phyloP scores from a whole-genome alignment of 1,140 invertebrate genomes.

The Telenomus remus region DNA sequence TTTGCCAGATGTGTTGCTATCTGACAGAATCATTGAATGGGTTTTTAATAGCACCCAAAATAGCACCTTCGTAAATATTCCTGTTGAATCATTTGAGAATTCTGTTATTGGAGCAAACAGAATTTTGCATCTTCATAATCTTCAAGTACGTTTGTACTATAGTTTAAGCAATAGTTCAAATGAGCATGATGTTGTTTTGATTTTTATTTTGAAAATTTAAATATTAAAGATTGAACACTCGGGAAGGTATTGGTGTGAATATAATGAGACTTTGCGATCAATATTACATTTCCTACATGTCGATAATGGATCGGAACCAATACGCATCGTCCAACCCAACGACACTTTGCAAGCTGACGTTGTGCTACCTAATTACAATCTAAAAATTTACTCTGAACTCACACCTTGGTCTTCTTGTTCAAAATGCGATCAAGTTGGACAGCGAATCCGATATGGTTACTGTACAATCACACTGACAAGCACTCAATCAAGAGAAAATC shows the following conservation, averaged over 20 bases:
- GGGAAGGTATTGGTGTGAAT: constrained; percentile 75
- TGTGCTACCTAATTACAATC: constrained; percentile 62
- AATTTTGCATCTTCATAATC: constrained; percentile 73
- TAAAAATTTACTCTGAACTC: constrained; percentile 76
- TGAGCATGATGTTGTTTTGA: no score
- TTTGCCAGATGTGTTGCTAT: constrained; percentile 54
- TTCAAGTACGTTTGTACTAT: constrained; percentile 59
- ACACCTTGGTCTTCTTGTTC: constrained; percentile 80
- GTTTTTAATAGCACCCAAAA: constrained; percentile 64
- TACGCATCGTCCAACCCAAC: constrained; percentile 60
- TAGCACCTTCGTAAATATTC: constrained; percentile 49
- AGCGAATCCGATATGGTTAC: constrained; percentile 75
- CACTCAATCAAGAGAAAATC: neutral
- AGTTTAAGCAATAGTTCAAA: neutral
- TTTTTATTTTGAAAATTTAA: neutral
- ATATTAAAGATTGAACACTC: constrained; percentile 62
- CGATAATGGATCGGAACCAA: constrained; percentile 63
- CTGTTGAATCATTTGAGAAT: constrained; percentile 68
- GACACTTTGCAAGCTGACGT: constrained; percentile 55
- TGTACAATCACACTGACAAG: constrained; percentile 70
- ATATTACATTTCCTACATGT: constrained; percentile 73
- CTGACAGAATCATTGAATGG: constrained; percentile 65
- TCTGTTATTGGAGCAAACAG: constrained; percentile 67
- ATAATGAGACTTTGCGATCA: constrained; percentile 67
- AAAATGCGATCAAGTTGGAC: constrained; percentile 77